Conservation (phyloP, 2,797 vertebrate genomes). For the Peromyscus melanophrys region DNA sequence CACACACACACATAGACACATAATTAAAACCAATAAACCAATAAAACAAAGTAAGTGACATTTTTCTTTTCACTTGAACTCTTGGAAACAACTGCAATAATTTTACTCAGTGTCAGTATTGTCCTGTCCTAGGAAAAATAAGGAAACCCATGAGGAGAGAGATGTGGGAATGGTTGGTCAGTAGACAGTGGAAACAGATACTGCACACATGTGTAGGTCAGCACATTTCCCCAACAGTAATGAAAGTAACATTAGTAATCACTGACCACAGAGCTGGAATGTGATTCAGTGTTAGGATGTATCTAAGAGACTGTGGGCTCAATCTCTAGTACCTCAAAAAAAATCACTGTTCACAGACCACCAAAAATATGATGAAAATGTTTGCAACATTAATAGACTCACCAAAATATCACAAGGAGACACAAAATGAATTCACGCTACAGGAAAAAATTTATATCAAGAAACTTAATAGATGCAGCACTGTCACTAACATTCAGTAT, state of each 20-base stretch:
- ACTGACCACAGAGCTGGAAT: neutral
- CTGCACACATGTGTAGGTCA: neutral
- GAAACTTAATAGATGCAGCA: neutral
- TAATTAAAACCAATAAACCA: neutral
- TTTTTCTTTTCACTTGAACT: neutral
- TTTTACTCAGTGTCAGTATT: neutral
- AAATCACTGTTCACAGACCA: neutral
- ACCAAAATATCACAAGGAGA: neutral
- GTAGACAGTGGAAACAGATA: neutral
- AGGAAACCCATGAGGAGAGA: neutral
- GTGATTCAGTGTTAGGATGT: neutral
- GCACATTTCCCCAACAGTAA: neutral
- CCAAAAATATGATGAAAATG: neutral
- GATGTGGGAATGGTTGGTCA: neutral
- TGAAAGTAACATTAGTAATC: neutral
- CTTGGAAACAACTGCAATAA: neutral
- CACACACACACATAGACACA: neutral
- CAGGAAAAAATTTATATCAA: too few relatives aligned
- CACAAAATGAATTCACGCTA: neutral
- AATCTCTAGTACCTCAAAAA: neutral
- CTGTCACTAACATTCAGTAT: neutral
- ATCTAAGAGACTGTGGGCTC: neutral
- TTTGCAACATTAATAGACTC: neutral
- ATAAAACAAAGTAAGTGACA: neutral
- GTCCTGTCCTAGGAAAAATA: neutral